These are phyloP conservation scores for Micrasema minimum DNA, from an alignment of 1,140 invertebrate genomes.

Conservation along the genomic window DNA sequence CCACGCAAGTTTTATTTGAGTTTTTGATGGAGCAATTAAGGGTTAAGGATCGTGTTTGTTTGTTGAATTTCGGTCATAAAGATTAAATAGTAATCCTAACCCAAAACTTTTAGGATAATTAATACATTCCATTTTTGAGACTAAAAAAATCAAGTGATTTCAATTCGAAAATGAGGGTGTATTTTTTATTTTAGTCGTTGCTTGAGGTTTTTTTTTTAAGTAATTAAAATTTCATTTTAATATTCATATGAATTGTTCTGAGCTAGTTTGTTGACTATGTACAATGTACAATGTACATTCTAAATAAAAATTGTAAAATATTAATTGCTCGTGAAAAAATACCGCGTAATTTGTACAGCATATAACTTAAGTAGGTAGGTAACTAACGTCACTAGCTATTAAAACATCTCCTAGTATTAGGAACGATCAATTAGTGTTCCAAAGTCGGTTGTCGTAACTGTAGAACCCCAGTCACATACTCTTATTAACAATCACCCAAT, in stretches of 20 bases:
- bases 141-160: background rate
- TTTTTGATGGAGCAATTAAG: slow-evolving; percentile 37
- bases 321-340: too few relatives aligned
- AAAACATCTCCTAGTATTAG: slow-evolving; percentile 33
- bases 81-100: background rate
- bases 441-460: slow-evolving; percentile 19
- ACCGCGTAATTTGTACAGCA: background rate
- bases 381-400: background rate
- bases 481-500: slow-evolving; percentile 46
- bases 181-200: too few relatives aligned
- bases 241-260: too few relatives aligned
- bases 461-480: slow-evolving; percentile 45
- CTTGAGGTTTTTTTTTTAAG: too few relatives aligned
- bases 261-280: too few relatives aligned
- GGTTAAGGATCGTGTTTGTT: slow-evolving; percentile 21
- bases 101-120: background rate
- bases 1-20: slow-evolving; percentile 34
- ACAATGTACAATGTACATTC: too few relatives aligned
- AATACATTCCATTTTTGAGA: background rate
- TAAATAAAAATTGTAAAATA: too few relatives aligned
- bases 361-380: background rate
- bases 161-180: too few relatives aligned
- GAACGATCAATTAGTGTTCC: slow-evolving; percentile 46
- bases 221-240: too few relatives aligned
- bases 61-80: slow-evolving; percentile 12